These are phyloP conservation scores for Nasonia oneida DNA, from an alignment of 2,888 invertebrate genomes.

Conservation along the genomic window DNA sequence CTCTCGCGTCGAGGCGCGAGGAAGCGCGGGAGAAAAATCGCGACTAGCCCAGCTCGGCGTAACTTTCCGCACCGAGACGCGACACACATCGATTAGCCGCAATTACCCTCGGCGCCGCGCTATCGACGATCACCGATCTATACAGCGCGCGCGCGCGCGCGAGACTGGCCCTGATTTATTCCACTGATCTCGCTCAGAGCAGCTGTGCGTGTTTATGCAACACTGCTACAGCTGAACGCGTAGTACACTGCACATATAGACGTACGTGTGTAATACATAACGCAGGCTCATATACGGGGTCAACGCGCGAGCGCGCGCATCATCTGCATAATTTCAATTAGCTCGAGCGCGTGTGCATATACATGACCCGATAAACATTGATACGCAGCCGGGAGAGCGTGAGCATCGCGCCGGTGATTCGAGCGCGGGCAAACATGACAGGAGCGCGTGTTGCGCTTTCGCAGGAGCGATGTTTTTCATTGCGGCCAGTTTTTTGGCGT, in stretches of 20 bases:
- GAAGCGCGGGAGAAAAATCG: not conserved
- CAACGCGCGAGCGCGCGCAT: slow-evolving; percentile 4
- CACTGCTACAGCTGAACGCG: too few relatives aligned
- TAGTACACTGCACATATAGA: not conserved
- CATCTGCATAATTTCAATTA: slow-evolving; percentile 52
- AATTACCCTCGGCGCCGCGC: slow-evolving; percentile 50
- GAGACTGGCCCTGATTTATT: slow-evolving; percentile 28
- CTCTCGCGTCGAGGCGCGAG: not conserved
- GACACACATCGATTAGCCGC: slow-evolving; percentile 40
- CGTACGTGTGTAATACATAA: not conserved
- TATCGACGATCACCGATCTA: slow-evolving; percentile 34
- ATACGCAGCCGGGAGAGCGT: not conserved
- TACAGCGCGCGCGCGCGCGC: not conserved
- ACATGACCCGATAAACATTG: slow-evolving; percentile 43
- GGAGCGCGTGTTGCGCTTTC: not conserved
- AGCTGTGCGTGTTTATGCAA: not conserved
- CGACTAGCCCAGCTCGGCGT: slow-evolving; percentile 11
- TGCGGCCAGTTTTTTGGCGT: not conserved
- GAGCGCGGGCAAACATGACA: not conserved
- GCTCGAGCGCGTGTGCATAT: slow-evolving; percentile 39
- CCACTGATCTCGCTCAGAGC: not conserved
- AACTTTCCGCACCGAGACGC: slow-evolving; percentile 38
- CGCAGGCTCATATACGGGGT: not conserved
- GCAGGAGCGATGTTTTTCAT: not conserved
- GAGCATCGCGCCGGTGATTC: not conserved